phyloP scores from a whole-genome alignment of 2,797 vertebrate species.

The Morelia viridis region DNA sequence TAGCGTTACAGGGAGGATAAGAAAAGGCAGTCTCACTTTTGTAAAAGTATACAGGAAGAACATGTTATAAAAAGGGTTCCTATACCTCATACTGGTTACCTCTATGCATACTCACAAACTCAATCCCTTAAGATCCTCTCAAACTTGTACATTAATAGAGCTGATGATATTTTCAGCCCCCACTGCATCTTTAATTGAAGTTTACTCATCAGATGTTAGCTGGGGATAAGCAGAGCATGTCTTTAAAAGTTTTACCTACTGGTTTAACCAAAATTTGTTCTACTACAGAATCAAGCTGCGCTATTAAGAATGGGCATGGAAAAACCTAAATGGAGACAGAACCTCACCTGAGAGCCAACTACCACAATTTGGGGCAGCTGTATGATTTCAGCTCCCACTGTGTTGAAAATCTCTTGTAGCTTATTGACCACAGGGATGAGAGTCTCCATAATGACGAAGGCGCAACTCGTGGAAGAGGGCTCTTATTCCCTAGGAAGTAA shows the following conservation, averaged over 20 bases:
- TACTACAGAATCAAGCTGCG: background rate
- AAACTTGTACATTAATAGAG: background rate
- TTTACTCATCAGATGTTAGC: background rate
- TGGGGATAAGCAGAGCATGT: background rate
- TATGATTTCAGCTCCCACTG: constrained; percentile 77
- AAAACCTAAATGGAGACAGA: background rate
- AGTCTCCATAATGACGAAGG: constrained; percentile 72
- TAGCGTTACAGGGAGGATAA: background rate
- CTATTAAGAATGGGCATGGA: background rate
- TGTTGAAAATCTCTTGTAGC: constrained; percentile 84
- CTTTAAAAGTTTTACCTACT: background rate
- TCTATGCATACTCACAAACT: background rate
- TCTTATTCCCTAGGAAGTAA: background rate
- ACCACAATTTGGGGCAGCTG: constrained; percentile 84
- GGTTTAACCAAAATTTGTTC: background rate
- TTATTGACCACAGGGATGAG: constrained; percentile 83
- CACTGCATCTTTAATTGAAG: background rate
- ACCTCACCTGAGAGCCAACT: constrained; percentile 81
- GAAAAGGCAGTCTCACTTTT: background rate
- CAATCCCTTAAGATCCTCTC: background rate
- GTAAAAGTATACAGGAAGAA: background rate
- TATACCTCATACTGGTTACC: background rate
- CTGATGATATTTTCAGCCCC: background rate
- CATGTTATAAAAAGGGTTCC: background rate
- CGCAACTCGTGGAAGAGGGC: no score